Conservation (phyloP, 2,888 invertebrate genomes). For the Dicranocentrus wangi region DNA sequence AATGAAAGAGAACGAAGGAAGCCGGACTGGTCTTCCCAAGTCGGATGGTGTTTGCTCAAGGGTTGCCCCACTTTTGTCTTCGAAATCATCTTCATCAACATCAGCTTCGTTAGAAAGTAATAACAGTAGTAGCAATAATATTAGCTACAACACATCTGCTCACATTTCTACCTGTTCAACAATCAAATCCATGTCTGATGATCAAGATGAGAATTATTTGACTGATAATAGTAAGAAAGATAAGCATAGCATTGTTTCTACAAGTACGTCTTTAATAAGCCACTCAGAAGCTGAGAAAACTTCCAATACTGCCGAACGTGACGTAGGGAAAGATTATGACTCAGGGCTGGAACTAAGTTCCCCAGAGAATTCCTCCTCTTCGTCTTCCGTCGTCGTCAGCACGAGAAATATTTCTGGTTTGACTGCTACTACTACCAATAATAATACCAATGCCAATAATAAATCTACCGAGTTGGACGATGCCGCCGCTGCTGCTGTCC, state of each 20-base stretch:
- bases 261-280: constrained; percentile 16
- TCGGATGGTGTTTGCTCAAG: constrained; percentile 72
- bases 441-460: constrained; percentile 49
- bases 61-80: constrained; percentile 70
- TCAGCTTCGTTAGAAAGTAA: constrained; percentile 1
- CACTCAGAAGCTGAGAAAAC: constrained; percentile 26
- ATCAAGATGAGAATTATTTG: constrained; percentile 29
- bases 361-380: constrained; percentile 65
- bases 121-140: constrained; percentile 20
- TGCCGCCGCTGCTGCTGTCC: constrained; percentile 5
- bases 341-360: constrained; percentile 72
- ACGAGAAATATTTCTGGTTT: neutral
- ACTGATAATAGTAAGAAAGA: constrained; percentile 19
- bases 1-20: constrained; percentile 60
- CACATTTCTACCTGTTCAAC: constrained; percentile 35
- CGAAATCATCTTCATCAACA: constrained; percentile 21
- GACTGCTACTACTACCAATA: constrained; percentile 35
- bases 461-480: constrained; percentile 58
- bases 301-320: constrained; percentile 33
- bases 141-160: constrained; percentile 4
- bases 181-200: constrained; percentile 31
- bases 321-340: constrained; percentile 65
- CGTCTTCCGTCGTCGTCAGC: constrained; percentile 21
- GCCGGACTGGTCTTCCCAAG: constrained; percentile 38
- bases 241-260: constrained; percentile 12